Base-by-base conservation (phyloP, 2,888 invertebrate species). In the Pyralis farinalis region DNA sequence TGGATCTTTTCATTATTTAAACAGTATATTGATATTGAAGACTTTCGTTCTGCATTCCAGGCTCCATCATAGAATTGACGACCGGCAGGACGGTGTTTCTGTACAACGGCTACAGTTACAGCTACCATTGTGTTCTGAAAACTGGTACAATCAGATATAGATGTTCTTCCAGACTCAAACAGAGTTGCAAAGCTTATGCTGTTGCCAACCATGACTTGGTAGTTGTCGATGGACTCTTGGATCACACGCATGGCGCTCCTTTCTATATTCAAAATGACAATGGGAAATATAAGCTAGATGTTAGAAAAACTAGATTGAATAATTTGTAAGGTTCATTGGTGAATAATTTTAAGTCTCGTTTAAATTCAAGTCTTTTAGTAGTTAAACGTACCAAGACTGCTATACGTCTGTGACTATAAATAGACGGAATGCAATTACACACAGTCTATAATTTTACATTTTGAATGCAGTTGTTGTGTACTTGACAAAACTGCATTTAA, bases 71-170 rank as follows among this genome's bases (percentile, higher is more conserved):
- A 39, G 12, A n/a, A 51, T 34, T 44, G 4, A 29, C 32, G 7
- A 49, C 47, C 7, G 53, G 55, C 1, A 51, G 34, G 25, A 34
- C 34, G 7, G 27, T 51, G 28, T 53, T 43, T 21, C 36, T 50
- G 6, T 44, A 37, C 25, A 10, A 47, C 11, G 54, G 53, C 0
- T 59, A 56, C 37, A 57, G 58, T 1, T 64, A 46, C 42, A 49
- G 32, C 20, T 6, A 32, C 6, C 32, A 32, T 8, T 32, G 32
- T 16, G 32, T 9, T 3, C 32, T 32, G 9, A 32, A 32, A 32
- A 16, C 31, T 3, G 29, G 47, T 3, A 34, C 6, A 7, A 49
- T 28, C 0, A 30, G 55, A 1, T 55, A 51, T 40, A 55, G 53
- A 35, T 55, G 55, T 20, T 55, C 55, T 0, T 55, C 55, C 0